Percentiles rank a stretch among this genome's conserved stretches.
Conservation (phyloP, 2,797 vertebrate genomes). For the Lacerta agilis region DNA sequence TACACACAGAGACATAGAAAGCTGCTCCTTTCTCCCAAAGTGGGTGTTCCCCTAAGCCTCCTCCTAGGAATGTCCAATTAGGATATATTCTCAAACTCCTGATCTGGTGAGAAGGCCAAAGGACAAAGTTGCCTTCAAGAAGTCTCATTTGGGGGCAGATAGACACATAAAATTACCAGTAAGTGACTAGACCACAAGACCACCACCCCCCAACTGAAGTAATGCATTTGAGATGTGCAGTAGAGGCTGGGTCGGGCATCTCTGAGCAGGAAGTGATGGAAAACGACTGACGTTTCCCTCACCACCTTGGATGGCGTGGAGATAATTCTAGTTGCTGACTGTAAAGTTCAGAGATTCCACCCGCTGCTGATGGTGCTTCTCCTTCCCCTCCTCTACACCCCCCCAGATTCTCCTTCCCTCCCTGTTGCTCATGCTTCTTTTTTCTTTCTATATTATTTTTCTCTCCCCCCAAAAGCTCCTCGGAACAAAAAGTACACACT, state of each 20-base stretch:
- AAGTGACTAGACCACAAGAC: too few species aligned
- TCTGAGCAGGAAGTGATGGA: background rate
- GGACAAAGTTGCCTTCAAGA: background rate
- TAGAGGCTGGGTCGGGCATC: background rate
- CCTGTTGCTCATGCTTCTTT: conserved; percentile 38
- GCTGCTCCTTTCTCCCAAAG: background rate
- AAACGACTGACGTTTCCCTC: background rate
- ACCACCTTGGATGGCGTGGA: background rate
- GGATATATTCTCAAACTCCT: background rate
- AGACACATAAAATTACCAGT: background rate
- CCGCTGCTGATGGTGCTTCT: background rate
- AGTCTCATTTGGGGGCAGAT: too few species aligned
- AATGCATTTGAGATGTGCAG: background rate
- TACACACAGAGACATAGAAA: too few species aligned
- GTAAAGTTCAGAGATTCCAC: background rate
- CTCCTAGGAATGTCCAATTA: background rate
- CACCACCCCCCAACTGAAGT: too few species aligned
- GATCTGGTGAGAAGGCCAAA: background rate
- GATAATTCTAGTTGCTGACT: conserved; percentile 15
- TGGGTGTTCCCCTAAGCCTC: background rate
- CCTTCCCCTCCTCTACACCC: conserved; percentile 46
- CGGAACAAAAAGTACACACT: conserved; percentile 71
- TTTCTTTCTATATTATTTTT: conserved; percentile 50
- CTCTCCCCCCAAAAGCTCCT: conserved; percentile 45
- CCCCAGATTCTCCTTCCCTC: conserved; percentile 26